Percentiles rank a stretch among this genome's conserved stretches.
These are phyloP conservation scores for Dendrocincla tyrannina DNA, from an alignment of 2,797 vertebrate genomes.

Conservation along the genomic window DNA sequence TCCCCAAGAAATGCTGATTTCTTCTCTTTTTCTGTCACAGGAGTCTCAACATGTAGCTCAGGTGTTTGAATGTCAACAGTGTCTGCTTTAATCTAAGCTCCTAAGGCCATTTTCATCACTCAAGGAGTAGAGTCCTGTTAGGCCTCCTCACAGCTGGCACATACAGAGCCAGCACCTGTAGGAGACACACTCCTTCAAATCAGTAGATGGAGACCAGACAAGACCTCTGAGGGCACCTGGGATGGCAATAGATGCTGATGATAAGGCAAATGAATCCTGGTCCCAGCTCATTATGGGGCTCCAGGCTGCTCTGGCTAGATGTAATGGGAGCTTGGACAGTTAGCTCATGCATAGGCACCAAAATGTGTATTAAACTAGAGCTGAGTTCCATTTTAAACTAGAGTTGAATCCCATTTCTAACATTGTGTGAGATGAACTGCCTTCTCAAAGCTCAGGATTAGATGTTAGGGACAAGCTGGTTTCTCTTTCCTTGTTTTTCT, in stretches of 20 bases:
- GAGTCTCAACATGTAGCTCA: neutral
- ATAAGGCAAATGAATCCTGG: neutral
- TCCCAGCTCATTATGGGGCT: neutral
- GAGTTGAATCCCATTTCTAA: neutral
- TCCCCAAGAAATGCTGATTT: neutral
- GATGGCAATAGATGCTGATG: neutral
- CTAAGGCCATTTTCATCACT: neutral
- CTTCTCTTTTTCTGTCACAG: neutral
- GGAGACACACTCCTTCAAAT: neutral
- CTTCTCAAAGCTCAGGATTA: neutral
- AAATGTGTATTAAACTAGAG: neutral
- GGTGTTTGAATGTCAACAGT: neutral
- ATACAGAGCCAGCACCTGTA: fast-evolving
- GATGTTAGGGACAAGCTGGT: neutral
- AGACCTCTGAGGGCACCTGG: neutral
- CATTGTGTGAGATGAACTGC: neutral
- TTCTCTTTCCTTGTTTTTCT: neutral
- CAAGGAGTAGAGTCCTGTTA: neutral
- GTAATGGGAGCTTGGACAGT: neutral
- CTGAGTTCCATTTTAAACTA: neutral
- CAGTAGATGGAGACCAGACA: fast-evolving
- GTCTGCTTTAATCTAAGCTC: neutral
- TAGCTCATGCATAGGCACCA: neutral
- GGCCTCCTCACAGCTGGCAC: neutral
- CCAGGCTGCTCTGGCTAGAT: neutral